Evolutionary conservation across 2,888 invertebrate species (phyloP).

Genomic region (Rhopalosiphum nymphaeae): DNA sequence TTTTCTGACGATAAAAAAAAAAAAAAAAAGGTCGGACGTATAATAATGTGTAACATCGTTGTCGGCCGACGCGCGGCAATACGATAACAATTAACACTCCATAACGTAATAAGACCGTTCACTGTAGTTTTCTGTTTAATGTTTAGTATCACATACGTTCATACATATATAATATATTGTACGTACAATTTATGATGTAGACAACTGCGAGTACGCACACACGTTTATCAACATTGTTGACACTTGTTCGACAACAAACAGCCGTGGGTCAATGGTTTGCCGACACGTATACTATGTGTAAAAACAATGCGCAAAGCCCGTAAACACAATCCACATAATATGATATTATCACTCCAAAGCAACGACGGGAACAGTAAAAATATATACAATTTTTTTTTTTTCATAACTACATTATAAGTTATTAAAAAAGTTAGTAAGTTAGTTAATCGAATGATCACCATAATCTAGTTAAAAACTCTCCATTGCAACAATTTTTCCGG

Average conservation of each 20-base stretch:
- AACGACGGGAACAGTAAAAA: neutral
- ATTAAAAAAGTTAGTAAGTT: neutral
- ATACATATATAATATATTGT: neutral
- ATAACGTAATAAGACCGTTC: neutral
- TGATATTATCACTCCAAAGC: neutral
- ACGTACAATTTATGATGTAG: neutral
- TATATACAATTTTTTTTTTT: neutral
- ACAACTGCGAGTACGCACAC: neutral
- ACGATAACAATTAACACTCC: conserved; percentile 23
- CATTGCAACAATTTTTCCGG: neutral
- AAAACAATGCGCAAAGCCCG: neutral
- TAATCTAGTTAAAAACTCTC: neutral
- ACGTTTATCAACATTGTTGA: conserved; percentile 7
- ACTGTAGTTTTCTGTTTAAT: neutral
- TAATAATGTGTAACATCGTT: neutral
- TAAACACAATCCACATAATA: neutral
- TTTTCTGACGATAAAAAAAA: conserved; percentile 32
- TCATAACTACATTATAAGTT: neutral
- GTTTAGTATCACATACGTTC: neutral
- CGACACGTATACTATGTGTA: neutral
- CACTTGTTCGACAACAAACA: neutral
- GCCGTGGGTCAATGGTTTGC: neutral
- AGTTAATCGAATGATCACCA: neutral
- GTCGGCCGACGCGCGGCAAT: neutral
- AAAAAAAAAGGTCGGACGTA: conserved; percentile 12